Evolutionary conservation across 2,888 invertebrate genomes (phyloP), one percentile per base, ranked within the genome.

Genomic region (Papilio demoleus): DNA sequence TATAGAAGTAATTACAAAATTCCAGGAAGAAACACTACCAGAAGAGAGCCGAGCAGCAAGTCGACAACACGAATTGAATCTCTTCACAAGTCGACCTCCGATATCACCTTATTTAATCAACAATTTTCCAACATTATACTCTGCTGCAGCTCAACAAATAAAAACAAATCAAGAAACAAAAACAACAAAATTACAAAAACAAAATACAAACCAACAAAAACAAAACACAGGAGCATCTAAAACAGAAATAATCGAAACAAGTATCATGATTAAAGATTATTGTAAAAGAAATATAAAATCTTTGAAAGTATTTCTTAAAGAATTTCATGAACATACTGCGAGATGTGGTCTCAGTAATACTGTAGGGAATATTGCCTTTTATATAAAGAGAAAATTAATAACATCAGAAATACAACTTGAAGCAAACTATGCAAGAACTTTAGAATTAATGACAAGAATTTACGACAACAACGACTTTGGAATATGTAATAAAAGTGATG

Each of bases 11-110:
- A 17, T 50, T 17, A 59, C 22, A 11, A 14, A 8, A 66, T 79
- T 81, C 3, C 75, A 88, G 88, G 88, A 88, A 56, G 79, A 82
- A 4, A 77, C 74, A 5, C 67, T 86, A 0, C 65, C 86, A 19
- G 74, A 75, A 0, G 80, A 81, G 34, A 72, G 72, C 2, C 78
- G 87, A 3, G 78, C 81, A 0, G 34, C 73, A 19, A 88, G 88
- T 74, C 84, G 86, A 4, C 77, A 79, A 31, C 78, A 76, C 67
- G 88, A 88, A 66, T 81, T 84, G 73, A 74, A 80, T 22, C 78
- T 88, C 50, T 80, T 85, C 68, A 70, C 73, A 14, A 76, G 74
- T n/a, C 73, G 73, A 0, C 87, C 88, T 0, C 84, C 86, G 1
- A 73, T 72, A 1, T 83, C 87, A 0, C n/a, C 71, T 4, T 86